A percentile compares a stretch with the other conserved stretches of the same genome.
These are phyloP conservation scores for Gymnogyps californianus DNA, from an alignment of 2,113 vertebrate genomes.

Conservation along the genomic window DNA sequence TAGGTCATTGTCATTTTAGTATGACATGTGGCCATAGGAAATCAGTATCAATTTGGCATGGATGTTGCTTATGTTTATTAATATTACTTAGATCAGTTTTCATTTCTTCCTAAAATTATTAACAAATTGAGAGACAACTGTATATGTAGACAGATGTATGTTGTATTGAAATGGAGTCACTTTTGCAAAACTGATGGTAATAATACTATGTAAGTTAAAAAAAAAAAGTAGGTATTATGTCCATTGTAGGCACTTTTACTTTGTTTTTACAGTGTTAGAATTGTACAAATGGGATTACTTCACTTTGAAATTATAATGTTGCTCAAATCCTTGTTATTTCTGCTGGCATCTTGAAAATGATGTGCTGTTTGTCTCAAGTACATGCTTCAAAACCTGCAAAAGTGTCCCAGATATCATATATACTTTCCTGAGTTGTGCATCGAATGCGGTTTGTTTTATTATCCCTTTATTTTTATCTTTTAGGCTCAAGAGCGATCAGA, in stretches of 20 bases:
- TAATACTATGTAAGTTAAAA: too few relatives aligned
- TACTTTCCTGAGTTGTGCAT: neutral
- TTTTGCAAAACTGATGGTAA: too few relatives aligned
- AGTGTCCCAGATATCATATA: neutral
- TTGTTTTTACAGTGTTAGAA: neutral
- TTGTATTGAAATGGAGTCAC: too few relatives aligned
- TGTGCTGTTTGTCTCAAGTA: neutral
- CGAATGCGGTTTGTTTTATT: neutral
- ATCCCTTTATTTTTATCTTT: neutral
- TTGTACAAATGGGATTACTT: neutral
- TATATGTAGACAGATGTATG: too few relatives aligned
- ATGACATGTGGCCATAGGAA: neutral
- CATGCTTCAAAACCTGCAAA: neutral
- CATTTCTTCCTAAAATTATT: too few relatives aligned
- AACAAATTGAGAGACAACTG: too few relatives aligned
- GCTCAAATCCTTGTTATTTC: neutral
- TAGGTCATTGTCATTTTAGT: too few relatives aligned
- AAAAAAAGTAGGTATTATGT: too few relatives aligned
- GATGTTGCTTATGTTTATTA: neutral
- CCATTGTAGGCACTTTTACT: too few relatives aligned
- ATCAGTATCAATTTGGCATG: neutral
- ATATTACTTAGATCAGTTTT: too few relatives aligned
- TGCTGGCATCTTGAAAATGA: neutral
- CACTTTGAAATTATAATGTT: neutral
- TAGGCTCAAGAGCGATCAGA: neutral